Evolutionary conservation across 2,888 invertebrate genomes (phyloP), one percentile per base, ranked within the genome.

Genomic region (Sarcophaga rosellei): DNA sequence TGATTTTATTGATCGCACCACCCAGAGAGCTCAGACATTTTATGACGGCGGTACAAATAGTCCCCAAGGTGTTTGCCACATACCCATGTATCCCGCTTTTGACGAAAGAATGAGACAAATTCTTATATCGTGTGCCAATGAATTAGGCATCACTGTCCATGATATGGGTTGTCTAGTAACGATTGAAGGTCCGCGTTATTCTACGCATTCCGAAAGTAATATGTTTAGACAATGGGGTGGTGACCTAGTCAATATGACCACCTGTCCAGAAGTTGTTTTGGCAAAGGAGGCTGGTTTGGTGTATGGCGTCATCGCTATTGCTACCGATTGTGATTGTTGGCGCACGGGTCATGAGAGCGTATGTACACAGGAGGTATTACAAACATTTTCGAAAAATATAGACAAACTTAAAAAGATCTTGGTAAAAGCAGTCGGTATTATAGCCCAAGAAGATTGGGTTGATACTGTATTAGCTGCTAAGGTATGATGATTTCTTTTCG

Each of bases 291-390:
- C 97, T 0, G 99, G 99, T 0, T 92, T 99, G 78, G 96, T 97
- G 84, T 99, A 99, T 93, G 98, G 97, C 0, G 95, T 97, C 0
- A 95, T 99, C 25, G 99, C 98, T 1, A 95, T 99, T 91, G 97
- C 97, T n/a, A 99, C 99, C 0, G 99, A 99, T 93, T 99, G 99
- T 92, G 99, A 99, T 92, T 98, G 99, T 90, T 99, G 99, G 99
- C 95, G 96, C 89, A 96, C 96, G 84, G 94, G 94, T 45, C 96
- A 94, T 53, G 95, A 95, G 84, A 90, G 91, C 35, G 93, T 98
- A 12, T 95, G 95, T 80, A 95, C 95, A 6, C 95, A 95, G 23
- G 95, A 96, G 90, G 98, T 98, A 2, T 91, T 98, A 88, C 95
- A 94, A 75, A 96, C 95, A 75, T 97, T 98, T 91, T 95, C 95